A percentile compares a stretch with the other conserved stretches of the same genome.
These are phyloP conservation scores for Agelaius phoeniceus DNA, from an alignment of 2,113 vertebrate genomes.

Conservation along the genomic window DNA sequence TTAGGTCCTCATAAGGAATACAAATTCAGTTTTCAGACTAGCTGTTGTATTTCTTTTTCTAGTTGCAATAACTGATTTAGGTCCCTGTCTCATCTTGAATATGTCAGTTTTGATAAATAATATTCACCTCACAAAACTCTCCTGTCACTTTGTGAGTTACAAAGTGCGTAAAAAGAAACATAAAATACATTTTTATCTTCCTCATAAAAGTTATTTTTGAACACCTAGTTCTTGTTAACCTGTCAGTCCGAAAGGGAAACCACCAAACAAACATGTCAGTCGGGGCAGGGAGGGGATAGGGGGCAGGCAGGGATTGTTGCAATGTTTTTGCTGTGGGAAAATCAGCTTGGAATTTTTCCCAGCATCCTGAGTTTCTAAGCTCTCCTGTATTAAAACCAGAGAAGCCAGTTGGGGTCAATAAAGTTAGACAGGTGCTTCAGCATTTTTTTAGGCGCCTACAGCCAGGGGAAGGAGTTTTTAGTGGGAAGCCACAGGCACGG, in stretches of 20 bases:
- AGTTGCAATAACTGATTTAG: neutral
- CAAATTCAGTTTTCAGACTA: neutral
- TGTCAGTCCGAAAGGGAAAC: neutral
- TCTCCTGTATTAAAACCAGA: neutral
- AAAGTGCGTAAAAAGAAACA: neutral
- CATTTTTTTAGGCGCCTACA: neutral
- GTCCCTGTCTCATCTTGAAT: neutral
- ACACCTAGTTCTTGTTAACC: neutral
- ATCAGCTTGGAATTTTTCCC: neutral
- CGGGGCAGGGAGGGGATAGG: rapidly evolving
- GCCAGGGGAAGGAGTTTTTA: neutral
- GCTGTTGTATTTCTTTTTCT: slow-evolving; percentile 5
- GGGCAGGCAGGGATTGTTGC: neutral
- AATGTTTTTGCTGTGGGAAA: neutral
- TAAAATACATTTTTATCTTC: neutral
- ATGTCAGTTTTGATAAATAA: neutral
- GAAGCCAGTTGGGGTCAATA: neutral
- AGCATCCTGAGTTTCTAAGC: neutral
- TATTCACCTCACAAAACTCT: neutral
- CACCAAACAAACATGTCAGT: neutral
- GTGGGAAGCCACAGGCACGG: rapidly evolving
- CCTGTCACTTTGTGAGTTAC: neutral
- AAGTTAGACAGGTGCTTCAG: neutral
- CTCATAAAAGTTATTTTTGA: neutral
- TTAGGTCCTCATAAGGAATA: slow-evolving; percentile 12